Percentiles rank a stretch among this genome's conserved stretches.
Conservation (phyloP, 2,113 vertebrate genomes). For the Cepphus grylle region DNA sequence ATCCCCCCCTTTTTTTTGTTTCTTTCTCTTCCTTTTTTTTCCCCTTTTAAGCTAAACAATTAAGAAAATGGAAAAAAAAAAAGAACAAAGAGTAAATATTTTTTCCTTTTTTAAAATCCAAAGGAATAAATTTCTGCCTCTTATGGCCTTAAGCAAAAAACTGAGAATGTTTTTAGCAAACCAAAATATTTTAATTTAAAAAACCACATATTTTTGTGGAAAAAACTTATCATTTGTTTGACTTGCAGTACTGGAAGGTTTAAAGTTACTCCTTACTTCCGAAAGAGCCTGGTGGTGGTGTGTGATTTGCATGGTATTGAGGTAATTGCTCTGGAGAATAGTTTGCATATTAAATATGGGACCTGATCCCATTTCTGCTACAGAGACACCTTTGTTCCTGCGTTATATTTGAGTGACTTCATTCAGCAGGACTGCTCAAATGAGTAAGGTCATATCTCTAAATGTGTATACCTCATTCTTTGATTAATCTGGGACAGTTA, state of each 20-base stretch:
- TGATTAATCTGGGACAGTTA: constrained; percentile 48
- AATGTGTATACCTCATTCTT: constrained; percentile 6
- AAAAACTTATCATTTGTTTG: not conserved
- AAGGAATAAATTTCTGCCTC: not conserved
- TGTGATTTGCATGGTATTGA: not conserved
- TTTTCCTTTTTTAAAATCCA: not conserved
- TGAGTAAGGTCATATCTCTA: constrained; percentile 11
- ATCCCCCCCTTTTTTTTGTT: not conserved
- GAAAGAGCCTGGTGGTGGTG: not conserved
- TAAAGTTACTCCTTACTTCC: not conserved
- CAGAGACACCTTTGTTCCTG: constrained; percentile 12
- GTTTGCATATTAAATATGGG: constrained; percentile 6
- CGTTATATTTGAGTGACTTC: constrained; percentile 6
- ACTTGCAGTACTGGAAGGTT: not conserved
- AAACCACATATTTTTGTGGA: not conserved
- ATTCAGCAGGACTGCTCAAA: not conserved
- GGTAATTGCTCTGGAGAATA: not conserved
- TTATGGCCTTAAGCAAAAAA: not conserved
- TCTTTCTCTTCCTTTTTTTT: not conserved
- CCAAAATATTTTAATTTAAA: not conserved
- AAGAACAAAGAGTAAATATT: not conserved
- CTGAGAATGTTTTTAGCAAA: not conserved
- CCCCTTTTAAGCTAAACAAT: not conserved
- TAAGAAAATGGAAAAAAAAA: not conserved
- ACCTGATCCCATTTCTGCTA: constrained; percentile 8